Base-by-base conservation (phyloP, 2,888 invertebrate genomes). In the Cyclophora albipunctata region DNA sequence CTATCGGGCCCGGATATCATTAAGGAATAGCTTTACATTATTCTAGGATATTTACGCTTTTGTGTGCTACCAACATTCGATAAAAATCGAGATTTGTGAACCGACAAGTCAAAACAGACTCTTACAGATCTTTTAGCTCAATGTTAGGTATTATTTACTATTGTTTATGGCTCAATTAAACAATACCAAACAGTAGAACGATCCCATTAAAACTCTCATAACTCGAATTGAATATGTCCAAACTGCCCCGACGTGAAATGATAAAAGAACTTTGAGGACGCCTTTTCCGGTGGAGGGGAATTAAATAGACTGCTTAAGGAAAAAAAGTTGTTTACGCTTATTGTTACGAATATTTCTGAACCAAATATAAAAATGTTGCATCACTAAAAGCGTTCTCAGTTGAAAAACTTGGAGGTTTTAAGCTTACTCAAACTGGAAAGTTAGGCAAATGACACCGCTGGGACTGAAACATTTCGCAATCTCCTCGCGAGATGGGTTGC, bases 371-470 rank as follows among this genome's bases (percentile, higher is more conserved):
- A 74, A 76, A 74, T 67, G 62, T 67, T 66, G 66, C 70, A 67
- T 70, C 69, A 67, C 65, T 57, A 66, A 68, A 68, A 70, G 69
- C 66, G 68, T 72, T 73, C 66, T 69, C 68, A 63, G 66, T 60
- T 58, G 65, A 71, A 75, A 76, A 79, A 78, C 73, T 78, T 73
- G 60, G 70, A 68, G 72, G 72, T 78, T 83, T 82, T 79, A 79
- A 83, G 83, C 81, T 81, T 75, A 77, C 81, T 80, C 75, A 76
- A 80, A 82, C 78, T 77, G 71, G 69, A 75, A 83, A 84, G 81
- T 83, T 83, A 79, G 75, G 78, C 71, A 83, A 84, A 84, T 81
- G 83, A 84, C 78, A 80, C 84, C 78, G 75, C 67, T 59, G 82
- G 81, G 84, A 84, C 79, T 70, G 69, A 75, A 73, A 79, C 80